These are phyloP conservation scores for Stenolophus ochropezus DNA, from an alignment of 2,888 invertebrate genomes.

Conservation along the genomic window DNA sequence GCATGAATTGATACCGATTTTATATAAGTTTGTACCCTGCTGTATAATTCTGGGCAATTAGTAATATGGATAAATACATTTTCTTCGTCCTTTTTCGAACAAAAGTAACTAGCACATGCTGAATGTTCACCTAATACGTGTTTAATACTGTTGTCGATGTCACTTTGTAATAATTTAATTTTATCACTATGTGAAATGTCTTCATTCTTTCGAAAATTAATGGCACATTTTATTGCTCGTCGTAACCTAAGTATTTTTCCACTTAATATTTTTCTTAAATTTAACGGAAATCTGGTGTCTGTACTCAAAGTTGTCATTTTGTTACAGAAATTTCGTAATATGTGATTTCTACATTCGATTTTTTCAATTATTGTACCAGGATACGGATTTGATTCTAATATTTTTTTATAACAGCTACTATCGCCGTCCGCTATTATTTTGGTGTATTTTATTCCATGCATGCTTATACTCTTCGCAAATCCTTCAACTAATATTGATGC, in stretches of 20 bases:
- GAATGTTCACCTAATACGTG: too few relatives aligned
- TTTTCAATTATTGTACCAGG: too few relatives aligned
- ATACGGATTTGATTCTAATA: too few relatives aligned
- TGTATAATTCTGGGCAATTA: constrained; percentile 1
- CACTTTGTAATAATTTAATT: constrained; percentile 25
- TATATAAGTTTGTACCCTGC: not conserved
- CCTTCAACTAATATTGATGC: constrained; percentile 43
- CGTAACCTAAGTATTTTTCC: not conserved
- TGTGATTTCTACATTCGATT: constrained; percentile 56
- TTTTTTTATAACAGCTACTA: too few relatives aligned
- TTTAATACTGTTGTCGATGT: constrained; percentile 33
- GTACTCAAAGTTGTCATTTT: constrained; percentile 2
- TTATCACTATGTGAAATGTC: constrained; percentile 5
- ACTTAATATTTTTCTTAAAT: constrained; percentile 2
- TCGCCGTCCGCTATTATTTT: not conserved
- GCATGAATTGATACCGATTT: not conserved
- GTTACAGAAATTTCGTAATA: constrained; percentile 45
- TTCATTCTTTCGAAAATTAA: constrained; percentile 21
- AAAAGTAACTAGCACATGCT: too few relatives aligned
- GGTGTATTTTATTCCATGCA: not conserved
- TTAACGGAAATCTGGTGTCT: constrained; percentile 16
- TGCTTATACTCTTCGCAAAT: constrained; percentile 43
- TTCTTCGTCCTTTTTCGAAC: too few relatives aligned
- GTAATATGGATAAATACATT: not conserved
- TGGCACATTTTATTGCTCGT: not conserved